Evolutionary conservation across 2,888 invertebrate species (phyloP), one percentile per base, ranked within the genome.

Genomic region (Trimorus sp.): DNA sequence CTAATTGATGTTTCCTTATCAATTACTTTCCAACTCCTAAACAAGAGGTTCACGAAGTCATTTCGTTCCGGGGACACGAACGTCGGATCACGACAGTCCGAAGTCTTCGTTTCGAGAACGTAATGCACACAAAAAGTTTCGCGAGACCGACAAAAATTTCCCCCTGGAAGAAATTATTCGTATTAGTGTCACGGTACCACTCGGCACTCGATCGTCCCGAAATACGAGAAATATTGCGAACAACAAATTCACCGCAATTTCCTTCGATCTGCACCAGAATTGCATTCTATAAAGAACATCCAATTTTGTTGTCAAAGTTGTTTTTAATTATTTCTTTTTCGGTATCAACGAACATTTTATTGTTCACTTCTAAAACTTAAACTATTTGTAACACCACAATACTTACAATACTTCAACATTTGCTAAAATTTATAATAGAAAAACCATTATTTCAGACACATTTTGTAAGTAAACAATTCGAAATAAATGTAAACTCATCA

Each of bases 181-280:
- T 54, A 65, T 66, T 60, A 51, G 62, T 70, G 42, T 59, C 70
- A 48, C 71, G 78, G 78, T 71, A 78, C 58, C 66, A 45, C 78
- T 53, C 63, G 77, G 77, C 56, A 70, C 77, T 78, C 26, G 53
- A 78, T 70, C 14, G 40, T 40, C 38, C 40, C 9, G 38, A 62
- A 40, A 65, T 11, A 53, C 15, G 15, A 42, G 2, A 42, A 51
- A 42, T 38, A 65, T 42, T 15, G 11, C 11, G 16, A 53, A 14
- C 9, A 53, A 16, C 9, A 53, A 53, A 53, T 9, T 26, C 15
- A 48, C 7, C 3, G 14, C 45, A 15, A 60, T 58, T 69, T 45
- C 12, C 16, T 40, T 40, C n/a, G n/a, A n/a, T 26, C 53, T 8
- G 7, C 7, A n/a, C n/a, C 15, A n/a, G n/a, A 4, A 49, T 12